Conservation (phyloP, 2,888 invertebrate species). For the Spisula solida region DNA sequence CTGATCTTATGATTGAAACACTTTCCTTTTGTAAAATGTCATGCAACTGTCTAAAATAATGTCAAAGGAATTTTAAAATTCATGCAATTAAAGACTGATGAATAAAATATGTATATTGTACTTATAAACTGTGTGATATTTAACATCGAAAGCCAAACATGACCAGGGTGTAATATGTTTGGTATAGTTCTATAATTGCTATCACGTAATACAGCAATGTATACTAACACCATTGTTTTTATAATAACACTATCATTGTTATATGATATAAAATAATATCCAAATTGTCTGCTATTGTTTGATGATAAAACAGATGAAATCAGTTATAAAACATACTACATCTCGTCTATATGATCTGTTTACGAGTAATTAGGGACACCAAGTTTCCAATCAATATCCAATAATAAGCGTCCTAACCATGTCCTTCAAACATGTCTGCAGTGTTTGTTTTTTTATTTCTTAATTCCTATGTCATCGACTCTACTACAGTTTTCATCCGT, state of each 20-base stretch:
- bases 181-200: too few species aligned
- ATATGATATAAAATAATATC: not conserved
- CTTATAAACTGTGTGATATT: too few species aligned
- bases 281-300: not conserved
- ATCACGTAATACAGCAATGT: too few species aligned
- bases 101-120: too few species aligned
- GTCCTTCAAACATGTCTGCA: not conserved
- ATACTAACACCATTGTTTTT: not conserved
- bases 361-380: not conserved
- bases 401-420: not conserved
- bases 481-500: not conserved
- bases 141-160: too few species aligned
- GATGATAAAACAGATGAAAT: not conserved
- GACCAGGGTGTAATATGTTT: too few species aligned
- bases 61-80: too few species aligned
- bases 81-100: too few species aligned
- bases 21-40: too few species aligned
- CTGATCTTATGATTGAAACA: too few species aligned
- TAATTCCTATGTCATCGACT: not conserved
- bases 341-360: not conserved
- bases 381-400: not conserved
- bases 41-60: too few species aligned
- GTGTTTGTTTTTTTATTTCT: not conserved
- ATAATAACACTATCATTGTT: not conserved
- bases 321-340: not conserved